Evolutionary conservation across 2,888 invertebrate genomes (phyloP).

Genomic region (Epirrhoe tristata): DNA sequence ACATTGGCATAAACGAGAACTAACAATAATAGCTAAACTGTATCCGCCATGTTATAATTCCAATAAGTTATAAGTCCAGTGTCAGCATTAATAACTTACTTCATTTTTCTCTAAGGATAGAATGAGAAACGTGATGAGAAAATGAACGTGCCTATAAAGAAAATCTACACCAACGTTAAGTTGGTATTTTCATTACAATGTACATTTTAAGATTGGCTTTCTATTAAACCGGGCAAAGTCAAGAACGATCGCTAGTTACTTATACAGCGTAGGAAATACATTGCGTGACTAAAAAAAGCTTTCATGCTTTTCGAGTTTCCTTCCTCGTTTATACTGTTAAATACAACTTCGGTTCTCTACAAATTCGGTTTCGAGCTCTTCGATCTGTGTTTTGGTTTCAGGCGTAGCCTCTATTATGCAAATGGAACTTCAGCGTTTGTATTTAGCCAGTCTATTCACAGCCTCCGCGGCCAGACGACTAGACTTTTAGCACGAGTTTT

Average conservation of each 20-base stretch:
- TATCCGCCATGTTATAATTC: constrained; percentile 35
- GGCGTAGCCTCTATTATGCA: constrained; percentile 73
- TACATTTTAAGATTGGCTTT: no score
- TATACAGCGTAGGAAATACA: constrained; percentile 45
- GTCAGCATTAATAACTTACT: neutral
- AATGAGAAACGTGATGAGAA: no score
- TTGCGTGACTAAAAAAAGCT: constrained; percentile 70
- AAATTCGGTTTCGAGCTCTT: constrained; percentile 55
- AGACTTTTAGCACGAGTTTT: constrained; percentile 4
- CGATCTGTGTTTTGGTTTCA: constrained; percentile 61
- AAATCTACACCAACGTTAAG: neutral
- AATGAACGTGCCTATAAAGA: no score
- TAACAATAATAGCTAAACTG: constrained; percentile 22
- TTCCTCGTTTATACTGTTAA: constrained; percentile 57
- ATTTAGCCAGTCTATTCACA: constrained; percentile 76
- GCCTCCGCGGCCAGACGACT: constrained; percentile 52
- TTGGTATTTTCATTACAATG: no score
- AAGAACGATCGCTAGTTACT: neutral
- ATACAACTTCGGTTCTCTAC: constrained; percentile 53
- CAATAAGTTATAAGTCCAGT: neutral
- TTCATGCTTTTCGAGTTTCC: constrained; percentile 52
- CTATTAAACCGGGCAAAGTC: no score
- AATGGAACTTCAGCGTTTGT: constrained; percentile 67
- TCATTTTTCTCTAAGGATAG: neutral
- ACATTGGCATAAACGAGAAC: constrained; percentile 8